A percentile compares a stretch with the other conserved stretches of the same genome.
Conservation (phyloP, 1,140 invertebrate species). For the Goniozus legneri region DNA sequence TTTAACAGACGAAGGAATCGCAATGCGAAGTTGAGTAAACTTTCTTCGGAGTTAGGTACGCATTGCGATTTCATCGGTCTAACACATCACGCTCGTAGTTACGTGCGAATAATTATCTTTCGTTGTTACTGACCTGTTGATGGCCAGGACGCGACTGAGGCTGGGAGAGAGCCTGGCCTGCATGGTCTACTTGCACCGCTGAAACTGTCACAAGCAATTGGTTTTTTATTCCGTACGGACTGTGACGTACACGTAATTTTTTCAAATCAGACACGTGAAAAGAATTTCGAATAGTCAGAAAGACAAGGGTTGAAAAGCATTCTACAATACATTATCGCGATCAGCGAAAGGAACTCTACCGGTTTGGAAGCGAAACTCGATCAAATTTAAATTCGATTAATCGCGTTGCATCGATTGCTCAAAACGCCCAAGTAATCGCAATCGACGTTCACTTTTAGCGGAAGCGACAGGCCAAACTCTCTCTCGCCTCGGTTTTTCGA, state of each 20-base stretch:
- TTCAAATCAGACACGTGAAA: no score
- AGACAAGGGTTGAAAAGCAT: slow-evolving; percentile 15
- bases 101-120: slow-evolving; percentile 32
- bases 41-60: no score
- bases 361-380: slow-evolving; percentile 30
- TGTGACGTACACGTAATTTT: slow-evolving; percentile 18
- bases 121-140: slow-evolving; percentile 53
- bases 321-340: slow-evolving; percentile 8
- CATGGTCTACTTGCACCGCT: slow-evolving; percentile 54
- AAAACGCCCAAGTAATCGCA: no score
- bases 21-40: no score
- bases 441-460: no score
- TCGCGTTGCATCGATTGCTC: no score
- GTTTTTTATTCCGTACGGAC: slow-evolving; percentile 44
- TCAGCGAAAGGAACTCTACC: slow-evolving; percentile 25
- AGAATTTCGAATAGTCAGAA: slow-evolving; percentile 18
- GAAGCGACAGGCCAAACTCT: slow-evolving; percentile 44
- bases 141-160: slow-evolving; percentile 53
- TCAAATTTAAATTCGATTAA: no score
- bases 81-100: slow-evolving; percentile 15
- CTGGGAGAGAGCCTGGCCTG: slow-evolving; percentile 53
- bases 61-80: slow-evolving; percentile 27
- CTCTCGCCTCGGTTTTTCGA: slow-evolving; percentile 30
- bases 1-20: no score
- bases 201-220: slow-evolving; percentile 53